Base-by-base conservation (phyloP, 2,113 vertebrate species). In the Engystomops pustulosus region DNA sequence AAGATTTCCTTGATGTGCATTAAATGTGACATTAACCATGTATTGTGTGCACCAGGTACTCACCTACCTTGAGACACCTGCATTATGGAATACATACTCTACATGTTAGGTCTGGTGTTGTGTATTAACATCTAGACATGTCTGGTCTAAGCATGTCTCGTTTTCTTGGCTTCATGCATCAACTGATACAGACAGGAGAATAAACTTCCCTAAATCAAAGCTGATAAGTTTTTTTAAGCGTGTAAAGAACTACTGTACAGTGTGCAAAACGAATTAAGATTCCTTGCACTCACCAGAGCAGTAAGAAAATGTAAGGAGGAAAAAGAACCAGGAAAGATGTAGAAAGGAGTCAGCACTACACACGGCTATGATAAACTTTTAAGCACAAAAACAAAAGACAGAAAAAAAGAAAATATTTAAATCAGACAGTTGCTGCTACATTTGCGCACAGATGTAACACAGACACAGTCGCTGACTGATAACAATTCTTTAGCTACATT, bases 241-340 rank as follows among this genome's bases (percentile, higher is more conserved):
- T 81, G 45, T 32, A 53, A 51, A 81, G 44, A 69, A 80, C 8
- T 25, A 70, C 6, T 41, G 69, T 60, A 45, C 27, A 72, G n/a
- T 58, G 80, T 72, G 67, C 80, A 82, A 72, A 88, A 70, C 81
- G 86, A 90, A 89, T 87, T 88, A 90, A 89, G 72, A 90, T 89
- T 91, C 88, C 91, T 90, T 84, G 89, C 89, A 90, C 88, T 92
- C 89, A 90, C 89, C 88, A 89, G 85, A 88, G 85, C 74, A 89
- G 89, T 89, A 89, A 88, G 87, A 90, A 89, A 92, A 88, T 87
- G 87, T 88, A 89, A 91, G 84, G 89, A 87, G 87, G 71, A 89
- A 90, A 88, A 89, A 91, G 81, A 91, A 90, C 86, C 88, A 89
- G 79, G 88, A 88, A 0, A 90, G 88, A 91, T 89, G 87, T 80